A percentile compares a stretch with the other conserved stretches of the same genome.
Conservation (phyloP, 2,113 vertebrate species). For the Bubo bubo region DNA sequence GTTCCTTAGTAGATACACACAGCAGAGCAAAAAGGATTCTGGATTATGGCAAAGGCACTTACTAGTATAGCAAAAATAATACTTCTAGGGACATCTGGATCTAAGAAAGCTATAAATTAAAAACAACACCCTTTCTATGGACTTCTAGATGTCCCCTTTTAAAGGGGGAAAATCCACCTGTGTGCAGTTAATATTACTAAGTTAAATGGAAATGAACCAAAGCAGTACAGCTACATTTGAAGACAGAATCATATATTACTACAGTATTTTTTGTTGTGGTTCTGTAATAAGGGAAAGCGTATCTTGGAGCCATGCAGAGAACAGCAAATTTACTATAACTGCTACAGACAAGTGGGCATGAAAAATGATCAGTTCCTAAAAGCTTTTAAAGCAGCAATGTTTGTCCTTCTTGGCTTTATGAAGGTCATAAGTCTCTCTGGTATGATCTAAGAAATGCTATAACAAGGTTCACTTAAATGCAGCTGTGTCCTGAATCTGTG, state of each 20-base stretch:
- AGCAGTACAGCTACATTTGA: not conserved
- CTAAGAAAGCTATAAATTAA: not conserved
- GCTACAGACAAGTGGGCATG: constrained; percentile 4
- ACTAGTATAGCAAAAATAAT: not conserved
- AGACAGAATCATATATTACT: not conserved
- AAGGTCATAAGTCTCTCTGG: constrained; percentile 54
- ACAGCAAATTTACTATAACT: constrained; percentile 58
- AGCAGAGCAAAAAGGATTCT: not conserved
- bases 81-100: not conserved
- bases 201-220: constrained; percentile 10
- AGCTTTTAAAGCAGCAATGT: constrained; percentile 31
- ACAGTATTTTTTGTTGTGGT: constrained; percentile 22
- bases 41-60: not conserved
- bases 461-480: constrained; percentile 41
- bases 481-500: not conserved
- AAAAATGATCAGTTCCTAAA: constrained; percentile 48
- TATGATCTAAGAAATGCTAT: constrained; percentile 38
- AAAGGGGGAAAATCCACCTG: not conserved
- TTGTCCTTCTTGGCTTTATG: constrained; percentile 52
- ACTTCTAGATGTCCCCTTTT: not conserved
- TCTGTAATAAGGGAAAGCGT: constrained; percentile 39
- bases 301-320: constrained; percentile 30
- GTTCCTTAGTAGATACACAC: not conserved
- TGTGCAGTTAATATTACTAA: not conserved
- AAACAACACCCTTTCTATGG: accelerated